phyloP scores from a whole-genome alignment of 2,113 vertebrate species.

The Arizona elegans region DNA sequence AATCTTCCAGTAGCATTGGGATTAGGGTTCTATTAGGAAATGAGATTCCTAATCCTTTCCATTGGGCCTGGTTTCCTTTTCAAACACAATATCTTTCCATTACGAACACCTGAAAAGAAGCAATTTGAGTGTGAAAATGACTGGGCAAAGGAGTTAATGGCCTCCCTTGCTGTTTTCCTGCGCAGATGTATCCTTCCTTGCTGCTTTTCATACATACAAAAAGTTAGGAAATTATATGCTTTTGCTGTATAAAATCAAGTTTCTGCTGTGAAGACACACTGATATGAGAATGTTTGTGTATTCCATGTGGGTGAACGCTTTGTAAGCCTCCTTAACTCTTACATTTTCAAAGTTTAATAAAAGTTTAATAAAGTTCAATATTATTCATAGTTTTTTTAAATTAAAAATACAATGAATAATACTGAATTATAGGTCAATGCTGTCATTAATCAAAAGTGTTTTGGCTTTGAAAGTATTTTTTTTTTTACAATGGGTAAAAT shows the following conservation, averaged over 20 bases:
- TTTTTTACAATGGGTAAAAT: slow-evolving; percentile 31
- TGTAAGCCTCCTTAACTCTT: slow-evolving; percentile 42
- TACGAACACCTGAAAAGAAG: background rate
- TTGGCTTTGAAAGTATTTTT: slow-evolving; percentile 25
- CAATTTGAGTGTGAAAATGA: background rate
- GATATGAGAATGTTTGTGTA: slow-evolving; percentile 9
- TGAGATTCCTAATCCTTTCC: background rate
- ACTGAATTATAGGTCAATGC: slow-evolving; percentile 24
- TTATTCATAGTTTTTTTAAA: background rate
- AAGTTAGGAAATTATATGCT: background rate
- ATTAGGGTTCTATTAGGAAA: background rate
- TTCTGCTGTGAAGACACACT: background rate
- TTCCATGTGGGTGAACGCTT: slow-evolving; percentile 52
- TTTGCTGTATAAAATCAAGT: background rate
- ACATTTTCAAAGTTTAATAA: slow-evolving; percentile 26
- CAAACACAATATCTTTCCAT: background rate
- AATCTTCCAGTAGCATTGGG: background rate
- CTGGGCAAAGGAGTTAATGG: background rate
- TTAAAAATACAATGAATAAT: background rate
- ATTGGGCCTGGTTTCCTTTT: background rate
- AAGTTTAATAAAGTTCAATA: slow-evolving; percentile 18
- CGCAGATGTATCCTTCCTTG: background rate
- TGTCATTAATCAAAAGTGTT: slow-evolving; percentile 41
- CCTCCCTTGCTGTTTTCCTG: background rate
- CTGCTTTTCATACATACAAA: background rate